A percentile compares a stretch with the other conserved stretches of the same genome.
These are phyloP conservation scores for Carollia perspicillata DNA, from an alignment of 2,113 vertebrate species.

Conservation along the genomic window DNA sequence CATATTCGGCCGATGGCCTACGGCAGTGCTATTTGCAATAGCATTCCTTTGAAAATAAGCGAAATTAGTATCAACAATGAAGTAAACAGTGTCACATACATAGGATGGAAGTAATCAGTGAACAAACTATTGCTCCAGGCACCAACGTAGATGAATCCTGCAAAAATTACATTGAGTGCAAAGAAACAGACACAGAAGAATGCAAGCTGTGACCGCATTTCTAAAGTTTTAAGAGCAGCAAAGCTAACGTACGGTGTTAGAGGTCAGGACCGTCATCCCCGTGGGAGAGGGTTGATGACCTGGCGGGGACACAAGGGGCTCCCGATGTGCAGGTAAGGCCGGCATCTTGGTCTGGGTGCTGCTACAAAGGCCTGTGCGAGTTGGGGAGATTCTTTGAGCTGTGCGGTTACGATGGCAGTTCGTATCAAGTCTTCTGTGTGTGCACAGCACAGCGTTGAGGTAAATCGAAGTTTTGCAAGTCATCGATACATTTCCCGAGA, in stretches of 20 bases:
- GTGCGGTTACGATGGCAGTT: background rate
- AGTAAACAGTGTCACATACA: background rate
- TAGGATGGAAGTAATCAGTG: background rate
- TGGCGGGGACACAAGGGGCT: too few species aligned
- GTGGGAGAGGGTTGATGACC: background rate
- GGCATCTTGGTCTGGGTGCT: background rate
- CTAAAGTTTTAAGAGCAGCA: background rate
- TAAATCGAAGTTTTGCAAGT: background rate
- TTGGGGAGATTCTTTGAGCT: background rate
- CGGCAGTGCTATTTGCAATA: background rate
- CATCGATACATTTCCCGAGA: background rate
- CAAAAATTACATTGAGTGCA: background rate
- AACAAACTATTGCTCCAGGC: background rate
- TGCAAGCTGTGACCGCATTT: background rate
- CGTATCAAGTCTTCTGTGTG: background rate
- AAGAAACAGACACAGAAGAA: background rate
- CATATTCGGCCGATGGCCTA: background rate
- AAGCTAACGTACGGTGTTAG: background rate
- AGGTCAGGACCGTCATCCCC: background rate
- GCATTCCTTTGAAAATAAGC: background rate
- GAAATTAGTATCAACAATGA: too few species aligned
- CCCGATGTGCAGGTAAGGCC: fast-evolving
- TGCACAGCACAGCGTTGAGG: background rate
- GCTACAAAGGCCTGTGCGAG: background rate
- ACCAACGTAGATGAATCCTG: background rate